A percentile compares a stretch with the other conserved stretches of the same genome.
These are phyloP conservation scores for Lasioglossum baleicum DNA, from an alignment of 1,140 invertebrate species.

Conservation along the genomic window DNA sequence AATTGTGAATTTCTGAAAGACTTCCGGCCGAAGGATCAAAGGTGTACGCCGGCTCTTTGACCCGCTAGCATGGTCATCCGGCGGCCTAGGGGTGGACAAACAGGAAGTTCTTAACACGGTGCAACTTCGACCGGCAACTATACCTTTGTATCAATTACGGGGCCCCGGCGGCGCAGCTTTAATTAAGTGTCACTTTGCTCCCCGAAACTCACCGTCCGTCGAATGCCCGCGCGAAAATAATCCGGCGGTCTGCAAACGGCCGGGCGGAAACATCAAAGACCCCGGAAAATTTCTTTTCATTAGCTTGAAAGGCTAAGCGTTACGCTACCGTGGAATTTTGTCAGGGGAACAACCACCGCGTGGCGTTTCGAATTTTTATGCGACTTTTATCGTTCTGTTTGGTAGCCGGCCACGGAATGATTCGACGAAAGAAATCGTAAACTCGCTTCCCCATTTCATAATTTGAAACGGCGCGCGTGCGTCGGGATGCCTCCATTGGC, in stretches of 20 bases:
- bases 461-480: not conserved
- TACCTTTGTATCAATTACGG: not conserved
- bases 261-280: not conserved
- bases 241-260: not conserved
- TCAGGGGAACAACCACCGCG: too few relatives aligned
- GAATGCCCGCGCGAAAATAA: not conserved
- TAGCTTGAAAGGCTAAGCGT: not conserved
- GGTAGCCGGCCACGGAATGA: too few relatives aligned
- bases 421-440: too few relatives aligned
- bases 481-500: not conserved
- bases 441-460: not conserved
- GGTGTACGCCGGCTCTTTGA: not conserved
- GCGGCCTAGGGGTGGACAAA: not conserved
- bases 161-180: not conserved
- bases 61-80: not conserved
- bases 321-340: too few relatives aligned
- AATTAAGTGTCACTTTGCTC: conserved; percentile 1
- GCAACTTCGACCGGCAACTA: not conserved
- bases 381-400: too few relatives aligned
- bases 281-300: not conserved
- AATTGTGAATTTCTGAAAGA: not conserved
- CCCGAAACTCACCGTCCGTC: not conserved
- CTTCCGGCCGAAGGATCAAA: not conserved
- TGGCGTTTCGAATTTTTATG: too few relatives aligned
- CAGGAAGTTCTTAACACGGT: not conserved